Conservation (phyloP, 2,888 invertebrate genomes). For the Harpagoxenus sublaevis region DNA sequence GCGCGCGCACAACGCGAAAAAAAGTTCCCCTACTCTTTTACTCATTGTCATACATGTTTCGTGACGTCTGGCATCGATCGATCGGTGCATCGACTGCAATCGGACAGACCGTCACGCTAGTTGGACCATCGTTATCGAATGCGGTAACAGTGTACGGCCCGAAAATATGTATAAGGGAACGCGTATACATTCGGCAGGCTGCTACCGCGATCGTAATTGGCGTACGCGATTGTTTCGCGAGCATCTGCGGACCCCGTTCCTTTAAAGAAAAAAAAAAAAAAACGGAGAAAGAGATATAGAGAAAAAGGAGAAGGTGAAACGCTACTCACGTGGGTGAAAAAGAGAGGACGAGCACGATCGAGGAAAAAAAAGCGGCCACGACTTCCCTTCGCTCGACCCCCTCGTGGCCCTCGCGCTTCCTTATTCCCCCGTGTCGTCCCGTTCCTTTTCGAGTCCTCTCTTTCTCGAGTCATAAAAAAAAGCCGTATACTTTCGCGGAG, state of each 20-base stretch:
- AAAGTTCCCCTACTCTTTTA: neutral
- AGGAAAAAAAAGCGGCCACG: slow-evolving; percentile 59
- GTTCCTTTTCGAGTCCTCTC: slow-evolving; percentile 57
- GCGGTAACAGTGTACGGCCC: slow-evolving; percentile 46
- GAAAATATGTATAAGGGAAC: slow-evolving; percentile 57
- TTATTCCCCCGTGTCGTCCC: neutral
- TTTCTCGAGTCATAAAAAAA: slow-evolving; percentile 72
- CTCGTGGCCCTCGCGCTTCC: slow-evolving; percentile 52
- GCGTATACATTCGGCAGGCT: slow-evolving; percentile 74
- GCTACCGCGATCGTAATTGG: slow-evolving; percentile 82
- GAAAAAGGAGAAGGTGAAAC: slow-evolving; percentile 20
- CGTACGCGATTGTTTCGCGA: slow-evolving; percentile 73
- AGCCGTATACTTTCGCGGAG: slow-evolving; percentile 73
- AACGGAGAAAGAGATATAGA: neutral
- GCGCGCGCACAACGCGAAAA: neutral
- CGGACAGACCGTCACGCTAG: neutral
- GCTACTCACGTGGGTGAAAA: slow-evolving; percentile 20
- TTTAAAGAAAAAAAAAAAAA: slow-evolving; percentile 34
- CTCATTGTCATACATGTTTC: neutral
- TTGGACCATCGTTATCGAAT: slow-evolving; percentile 50
- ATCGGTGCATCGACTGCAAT: neutral
- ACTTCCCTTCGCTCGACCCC: slow-evolving; percentile 31
- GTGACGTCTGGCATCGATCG: slow-evolving; percentile 28
- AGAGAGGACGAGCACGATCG: slow-evolving; percentile 22
- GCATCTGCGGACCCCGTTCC: slow-evolving; percentile 36